phyloP scores from a whole-genome alignment of 2,113 vertebrate genomes.

The Perca fluviatilis region DNA sequence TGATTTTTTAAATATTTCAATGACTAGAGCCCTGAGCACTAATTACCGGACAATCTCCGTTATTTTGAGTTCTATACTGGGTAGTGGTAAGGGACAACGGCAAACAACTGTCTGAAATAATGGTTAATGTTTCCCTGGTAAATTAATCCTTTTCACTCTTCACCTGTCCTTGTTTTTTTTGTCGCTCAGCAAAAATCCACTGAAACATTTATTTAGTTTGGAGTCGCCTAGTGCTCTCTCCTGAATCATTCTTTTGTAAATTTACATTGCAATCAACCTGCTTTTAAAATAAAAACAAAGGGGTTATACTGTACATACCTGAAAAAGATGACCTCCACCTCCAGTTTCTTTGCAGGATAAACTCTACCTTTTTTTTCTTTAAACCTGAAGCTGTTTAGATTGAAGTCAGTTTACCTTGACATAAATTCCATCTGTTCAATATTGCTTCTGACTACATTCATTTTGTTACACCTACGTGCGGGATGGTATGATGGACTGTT shows the following conservation, averaged over 20 bases:
- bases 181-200: not conserved
- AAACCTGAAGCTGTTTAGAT: not conserved
- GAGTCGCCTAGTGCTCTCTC: not conserved
- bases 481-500: not conserved
- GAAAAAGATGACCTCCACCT: slow-evolving; percentile 1
- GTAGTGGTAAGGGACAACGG: not conserved
- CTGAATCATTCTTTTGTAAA: not conserved
- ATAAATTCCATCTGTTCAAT: slow-evolving; percentile 18
- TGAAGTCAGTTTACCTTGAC: slow-evolving; percentile 33
- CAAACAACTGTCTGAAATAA: not conserved
- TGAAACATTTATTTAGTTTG: not conserved
- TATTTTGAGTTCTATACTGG: not conserved
- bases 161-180: not conserved
- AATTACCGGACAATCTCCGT: not conserved
- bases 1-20: no score
- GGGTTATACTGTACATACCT: not conserved
- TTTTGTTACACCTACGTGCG: not conserved
- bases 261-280: not conserved
- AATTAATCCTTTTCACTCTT: not conserved
- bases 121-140: not conserved
- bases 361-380: not conserved
- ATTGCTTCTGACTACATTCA: not conserved
- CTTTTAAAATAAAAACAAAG: not conserved
- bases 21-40: not conserved
- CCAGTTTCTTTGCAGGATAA: slow-evolving; percentile 2